Evolutionary conservation across 1,140 invertebrate genomes (phyloP), one percentile per base, ranked within the genome.

Genomic region (Megathymus violae): DNA sequence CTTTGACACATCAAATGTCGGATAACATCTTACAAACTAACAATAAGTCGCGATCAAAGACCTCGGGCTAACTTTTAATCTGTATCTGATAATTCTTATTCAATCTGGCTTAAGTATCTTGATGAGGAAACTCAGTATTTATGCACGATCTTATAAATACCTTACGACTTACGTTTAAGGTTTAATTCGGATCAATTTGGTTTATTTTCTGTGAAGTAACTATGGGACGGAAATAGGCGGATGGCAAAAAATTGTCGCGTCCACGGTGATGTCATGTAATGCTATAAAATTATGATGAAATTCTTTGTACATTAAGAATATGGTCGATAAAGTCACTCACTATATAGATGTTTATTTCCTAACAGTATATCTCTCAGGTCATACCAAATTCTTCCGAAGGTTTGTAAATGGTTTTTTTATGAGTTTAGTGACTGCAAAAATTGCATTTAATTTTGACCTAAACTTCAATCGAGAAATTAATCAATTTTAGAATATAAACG

Each of bases 211-310:
- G 36, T 31, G 38, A 58, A 66, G 64, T 68, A 63, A 73, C 71
- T 68, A 67, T 62, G 63, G 63, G 71, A 69, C 63, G 43, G 64
- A 58, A 65, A 62, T 52, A 63, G 71, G 43, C 66, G 47, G 63
- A 64, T 63, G 50, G 62, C 64, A 77, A 78, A 79, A 81, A 81
- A 74, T 63, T 44, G 75, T 69, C 69, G 69, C 71, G 64, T 60
- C 64, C 44, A 56, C 58, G 47, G 38, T 78, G 76, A 78, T 68
- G 72, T 78, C 64, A 78, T 73, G 54, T 56, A 40, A 58, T 41
- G 52, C 25, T 31, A 64, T 56, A 27, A 38, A 63, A 54, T 47
- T 25, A 25, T 62, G 31, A 72, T 47, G 5, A 25, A 47, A 11
- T 27, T 69, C 50, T 61, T 36, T 36, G 34, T 36, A 67, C 62